These are phyloP conservation scores for Austrolebias charrua DNA, from an alignment of 2,797 vertebrate species.

Conservation along the genomic window DNA sequence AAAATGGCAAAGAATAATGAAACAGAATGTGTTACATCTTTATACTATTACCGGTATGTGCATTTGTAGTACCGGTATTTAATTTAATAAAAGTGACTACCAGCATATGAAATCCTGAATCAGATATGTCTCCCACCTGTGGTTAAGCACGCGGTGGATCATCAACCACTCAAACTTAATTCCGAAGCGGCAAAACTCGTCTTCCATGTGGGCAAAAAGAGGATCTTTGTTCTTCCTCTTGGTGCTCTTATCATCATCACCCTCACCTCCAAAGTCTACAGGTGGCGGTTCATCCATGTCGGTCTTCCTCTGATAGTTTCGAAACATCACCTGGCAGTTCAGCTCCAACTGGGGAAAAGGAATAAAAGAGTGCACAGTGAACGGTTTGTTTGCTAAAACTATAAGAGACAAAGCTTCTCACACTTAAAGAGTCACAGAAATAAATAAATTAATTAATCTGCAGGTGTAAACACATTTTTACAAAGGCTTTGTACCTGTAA, in stretches of 20 bases:
- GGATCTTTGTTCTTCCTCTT: conserved; percentile 96
- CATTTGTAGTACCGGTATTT: not conserved
- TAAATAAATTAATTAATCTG: too few species aligned
- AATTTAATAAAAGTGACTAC: not conserved
- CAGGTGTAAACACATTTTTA: too few species aligned
- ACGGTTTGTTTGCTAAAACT: too few species aligned
- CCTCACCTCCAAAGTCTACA: conserved; percentile 89
- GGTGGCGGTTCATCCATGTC: conserved; percentile 98
- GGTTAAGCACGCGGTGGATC: conserved; percentile 94
- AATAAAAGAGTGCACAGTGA: too few species aligned
- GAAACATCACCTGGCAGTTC: conserved; percentile 96
- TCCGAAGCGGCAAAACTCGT: conserved; percentile 93
- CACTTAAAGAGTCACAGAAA: too few species aligned
- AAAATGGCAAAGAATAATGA: too few species aligned
- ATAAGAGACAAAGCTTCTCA: too few species aligned
- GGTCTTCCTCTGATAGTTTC: conserved; percentile 97
- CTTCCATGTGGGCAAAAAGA: conserved; percentile 92
- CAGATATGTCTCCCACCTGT: conserved; percentile 82
- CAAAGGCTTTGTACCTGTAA: conserved; percentile 95
- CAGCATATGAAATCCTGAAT: too few species aligned
- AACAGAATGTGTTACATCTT: not conserved
- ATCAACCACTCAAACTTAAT: conserved; percentile 99
- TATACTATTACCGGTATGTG: not conserved
- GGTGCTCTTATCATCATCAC: conserved; percentile 88
- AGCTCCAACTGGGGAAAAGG: conserved; percentile 88